Conservation (phyloP, 2,888 invertebrate genomes). For the Sarcophaga variegata region DNA sequence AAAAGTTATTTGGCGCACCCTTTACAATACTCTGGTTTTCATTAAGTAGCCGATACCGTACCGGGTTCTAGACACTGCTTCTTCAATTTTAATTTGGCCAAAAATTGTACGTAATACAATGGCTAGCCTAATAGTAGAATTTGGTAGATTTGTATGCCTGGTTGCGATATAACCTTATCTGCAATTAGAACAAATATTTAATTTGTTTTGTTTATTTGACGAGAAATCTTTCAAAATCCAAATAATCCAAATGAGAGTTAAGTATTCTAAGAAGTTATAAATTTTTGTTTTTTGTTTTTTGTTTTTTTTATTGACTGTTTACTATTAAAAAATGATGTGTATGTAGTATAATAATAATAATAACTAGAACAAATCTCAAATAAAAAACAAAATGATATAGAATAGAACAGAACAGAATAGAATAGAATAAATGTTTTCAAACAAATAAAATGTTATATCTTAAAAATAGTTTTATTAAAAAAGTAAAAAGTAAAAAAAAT, state of each 20-base stretch:
- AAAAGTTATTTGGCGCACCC: too few species aligned
- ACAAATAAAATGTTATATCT: not conserved
- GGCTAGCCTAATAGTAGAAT: too few species aligned
- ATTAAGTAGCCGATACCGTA: too few species aligned
- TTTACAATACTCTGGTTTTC: too few species aligned
- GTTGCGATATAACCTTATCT: too few species aligned
- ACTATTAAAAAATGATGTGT: conserved; percentile 26
- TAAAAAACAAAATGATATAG: conserved; percentile 31
- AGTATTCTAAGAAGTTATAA: conserved; percentile 9
- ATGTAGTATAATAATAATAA: not conserved
- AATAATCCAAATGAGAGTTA: not conserved
- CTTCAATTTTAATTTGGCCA: too few species aligned
- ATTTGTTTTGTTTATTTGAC: too few species aligned
- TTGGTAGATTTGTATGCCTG: too few species aligned
- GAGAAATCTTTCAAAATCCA: not conserved
- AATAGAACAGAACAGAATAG: not conserved
- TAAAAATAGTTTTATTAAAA: not conserved
- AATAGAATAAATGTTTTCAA: not conserved
- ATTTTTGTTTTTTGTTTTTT: too few species aligned
- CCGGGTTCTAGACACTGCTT: too few species aligned
- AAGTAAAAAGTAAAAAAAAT: not conserved
- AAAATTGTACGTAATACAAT: too few species aligned
- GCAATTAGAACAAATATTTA: too few species aligned
- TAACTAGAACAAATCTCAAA: conserved; percentile 24
- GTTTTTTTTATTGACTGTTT: conserved; percentile 38